A percentile compares a stretch with the other conserved stretches of the same genome.
phyloP scores from a whole-genome alignment of 2,797 vertebrate species.

The Squalus acanthias region DNA sequence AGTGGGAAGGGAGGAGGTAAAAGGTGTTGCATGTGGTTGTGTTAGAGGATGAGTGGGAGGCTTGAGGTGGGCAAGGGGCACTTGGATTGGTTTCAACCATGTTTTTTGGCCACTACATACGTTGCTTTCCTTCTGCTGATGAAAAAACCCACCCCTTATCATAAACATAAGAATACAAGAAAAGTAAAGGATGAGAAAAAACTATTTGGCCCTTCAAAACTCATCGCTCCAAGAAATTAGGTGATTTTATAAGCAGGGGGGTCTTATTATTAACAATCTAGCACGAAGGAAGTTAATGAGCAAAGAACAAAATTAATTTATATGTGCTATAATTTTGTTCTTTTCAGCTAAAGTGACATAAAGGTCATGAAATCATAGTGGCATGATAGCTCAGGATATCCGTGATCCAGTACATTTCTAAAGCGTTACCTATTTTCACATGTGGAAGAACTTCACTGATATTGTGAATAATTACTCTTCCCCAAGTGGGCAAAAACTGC shows the following conservation, averaged over 20 bases:
- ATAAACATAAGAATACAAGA: not conserved
- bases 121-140: not conserved
- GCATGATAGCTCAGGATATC: not conserved
- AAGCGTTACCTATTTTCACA: not conserved
- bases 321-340: not conserved
- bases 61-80: not conserved
- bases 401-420: not conserved
- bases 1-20: too few relatives aligned
- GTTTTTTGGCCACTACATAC: not conserved
- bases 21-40: too few relatives aligned
- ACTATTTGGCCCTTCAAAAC: not conserved
- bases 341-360: not conserved
- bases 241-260: not conserved
- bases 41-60: not conserved
- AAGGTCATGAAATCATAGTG: not conserved
- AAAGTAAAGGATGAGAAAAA: not conserved
- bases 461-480: not conserved
- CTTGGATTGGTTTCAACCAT: not conserved
- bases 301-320: not conserved
- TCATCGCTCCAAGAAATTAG: not conserved
- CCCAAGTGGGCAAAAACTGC: conserved; percentile 7
- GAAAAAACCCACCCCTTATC: not conserved
- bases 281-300: not conserved
- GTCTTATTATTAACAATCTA: not conserved
- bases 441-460: conserved; percentile 18